Conservation (phyloP, 2,888 invertebrate species). For the Melieria crassipennis region DNA sequence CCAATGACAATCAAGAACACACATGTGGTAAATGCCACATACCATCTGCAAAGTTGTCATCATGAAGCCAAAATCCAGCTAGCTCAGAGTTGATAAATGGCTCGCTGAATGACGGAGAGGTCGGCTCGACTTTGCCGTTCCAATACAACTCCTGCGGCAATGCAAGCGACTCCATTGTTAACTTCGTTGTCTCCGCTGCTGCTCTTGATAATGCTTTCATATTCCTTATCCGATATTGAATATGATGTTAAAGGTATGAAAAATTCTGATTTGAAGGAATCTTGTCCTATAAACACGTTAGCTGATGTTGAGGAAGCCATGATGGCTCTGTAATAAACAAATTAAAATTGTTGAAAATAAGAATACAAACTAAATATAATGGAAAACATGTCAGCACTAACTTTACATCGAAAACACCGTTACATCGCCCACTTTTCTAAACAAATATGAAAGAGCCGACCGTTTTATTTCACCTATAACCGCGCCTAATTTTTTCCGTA, state of each 20-base stretch:
- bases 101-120: constrained; percentile 60
- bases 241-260: constrained; percentile 37
- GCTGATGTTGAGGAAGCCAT: constrained; percentile 80
- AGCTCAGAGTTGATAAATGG: constrained; percentile 58
- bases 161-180: constrained; percentile 62
- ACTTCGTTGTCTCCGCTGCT: constrained; percentile 43
- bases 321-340: constrained; percentile 72
- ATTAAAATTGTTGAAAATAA: constrained; percentile 22
- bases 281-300: constrained; percentile 73
- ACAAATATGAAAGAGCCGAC: background rate
- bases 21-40: background rate
- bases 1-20: no score
- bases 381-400: no score
- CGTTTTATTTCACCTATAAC: no score
- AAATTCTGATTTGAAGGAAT: constrained; percentile 57
- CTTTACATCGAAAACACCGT: no score
- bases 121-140: constrained; percentile 64
- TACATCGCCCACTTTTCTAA: no score
- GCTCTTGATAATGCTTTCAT: constrained; percentile 42
- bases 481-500: no score
- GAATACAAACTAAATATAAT: background rate
- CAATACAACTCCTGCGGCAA: constrained; percentile 62
- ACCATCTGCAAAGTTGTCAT: constrained; percentile 63
- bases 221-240: constrained; percentile 42
- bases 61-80: constrained; percentile 49